A percentile compares a stretch with the other conserved stretches of the same genome.
phyloP scores from a whole-genome alignment of 2,888 invertebrate genomes.

The Drosophila diplacantha region DNA sequence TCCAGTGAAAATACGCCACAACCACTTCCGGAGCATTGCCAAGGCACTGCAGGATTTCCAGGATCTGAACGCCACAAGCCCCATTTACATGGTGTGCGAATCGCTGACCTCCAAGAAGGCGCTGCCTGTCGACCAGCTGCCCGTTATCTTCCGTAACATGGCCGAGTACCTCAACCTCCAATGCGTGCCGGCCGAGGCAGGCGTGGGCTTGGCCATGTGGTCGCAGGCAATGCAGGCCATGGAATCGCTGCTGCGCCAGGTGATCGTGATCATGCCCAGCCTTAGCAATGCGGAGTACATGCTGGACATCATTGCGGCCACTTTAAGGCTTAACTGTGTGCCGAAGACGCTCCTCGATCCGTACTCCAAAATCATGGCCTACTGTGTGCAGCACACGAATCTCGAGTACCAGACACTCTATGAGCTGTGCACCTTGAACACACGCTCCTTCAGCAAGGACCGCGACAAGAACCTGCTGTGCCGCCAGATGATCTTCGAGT shows the following conservation, averaged over 20 bases:
- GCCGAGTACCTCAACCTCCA: conserved; percentile 96
- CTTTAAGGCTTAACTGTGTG: conserved; percentile 89
- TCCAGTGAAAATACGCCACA: conserved; percentile 80
- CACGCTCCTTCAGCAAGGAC: conserved; percentile 92
- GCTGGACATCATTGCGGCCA: conserved; percentile 86
- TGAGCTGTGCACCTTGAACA: conserved; percentile 93
- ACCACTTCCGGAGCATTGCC: conserved; percentile 96
- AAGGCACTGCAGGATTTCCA: conserved; percentile 96
- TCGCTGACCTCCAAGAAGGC: conserved; percentile 88
- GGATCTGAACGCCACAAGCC: conserved; percentile 96
- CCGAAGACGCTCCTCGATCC: conserved; percentile 89
- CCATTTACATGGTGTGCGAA: conserved; percentile 89
- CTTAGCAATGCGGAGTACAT: conserved; percentile 85
- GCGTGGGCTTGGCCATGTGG: conserved; percentile 86
- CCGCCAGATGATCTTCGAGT: conserved; percentile 93
- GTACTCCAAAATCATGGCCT: conserved; percentile 95
- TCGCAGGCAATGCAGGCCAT: conserved; percentile 89
- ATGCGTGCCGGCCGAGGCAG: conserved; percentile 90
- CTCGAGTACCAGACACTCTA: conserved; percentile 88
- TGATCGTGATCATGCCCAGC: conserved; percentile 84
- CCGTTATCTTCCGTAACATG: conserved; percentile 91
- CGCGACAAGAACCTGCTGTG: conserved; percentile 95
- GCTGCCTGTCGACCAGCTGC: conserved; percentile 84
- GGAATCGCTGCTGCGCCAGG: conserved; percentile 90
- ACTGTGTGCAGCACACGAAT: conserved; percentile 92